A percentile compares a stretch with the other conserved stretches of the same genome.
These are phyloP conservation scores for Darevskia nairensis DNA, from an alignment of 2,797 vertebrate genomes.

Conservation along the genomic window DNA sequence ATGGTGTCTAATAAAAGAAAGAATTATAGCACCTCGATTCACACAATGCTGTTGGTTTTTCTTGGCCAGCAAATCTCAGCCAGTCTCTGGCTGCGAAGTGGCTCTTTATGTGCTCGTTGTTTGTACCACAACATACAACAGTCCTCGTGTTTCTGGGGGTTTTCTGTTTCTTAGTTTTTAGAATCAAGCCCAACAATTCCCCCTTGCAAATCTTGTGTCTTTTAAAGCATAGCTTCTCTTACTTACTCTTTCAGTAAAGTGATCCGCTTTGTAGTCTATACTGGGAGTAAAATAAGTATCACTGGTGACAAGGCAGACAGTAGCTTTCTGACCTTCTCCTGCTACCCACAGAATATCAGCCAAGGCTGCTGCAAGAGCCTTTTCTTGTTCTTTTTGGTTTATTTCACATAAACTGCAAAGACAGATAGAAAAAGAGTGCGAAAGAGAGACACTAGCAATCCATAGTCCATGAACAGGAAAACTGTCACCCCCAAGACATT, in stretches of 20 bases:
- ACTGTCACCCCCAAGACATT: too few relatives aligned
- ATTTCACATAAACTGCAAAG: slow-evolving; percentile 74
- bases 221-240: background rate
- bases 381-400: slow-evolving; percentile 76
- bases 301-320: slow-evolving; percentile 77
- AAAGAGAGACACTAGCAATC: background rate
- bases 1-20: background rate
- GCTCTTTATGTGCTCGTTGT: accelerated
- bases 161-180: background rate
- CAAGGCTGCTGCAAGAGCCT: slow-evolving; percentile 75
- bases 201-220: accelerated
- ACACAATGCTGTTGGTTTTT: background rate
- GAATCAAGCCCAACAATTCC: accelerated
- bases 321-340: slow-evolving; percentile 77
- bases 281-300: slow-evolving; percentile 62
- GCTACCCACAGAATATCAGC: slow-evolving; percentile 86
- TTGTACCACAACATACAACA: accelerated
- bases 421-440: background rate
- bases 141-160: background rate
- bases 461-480: background rate
- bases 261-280: slow-evolving; percentile 75
- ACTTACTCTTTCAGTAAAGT: slow-evolving; percentile 84
- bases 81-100: accelerated
- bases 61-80: accelerated
- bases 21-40: background rate